Evolutionary conservation across 2,888 invertebrate genomes (phyloP).

Genomic region (Labia minor): DNA sequence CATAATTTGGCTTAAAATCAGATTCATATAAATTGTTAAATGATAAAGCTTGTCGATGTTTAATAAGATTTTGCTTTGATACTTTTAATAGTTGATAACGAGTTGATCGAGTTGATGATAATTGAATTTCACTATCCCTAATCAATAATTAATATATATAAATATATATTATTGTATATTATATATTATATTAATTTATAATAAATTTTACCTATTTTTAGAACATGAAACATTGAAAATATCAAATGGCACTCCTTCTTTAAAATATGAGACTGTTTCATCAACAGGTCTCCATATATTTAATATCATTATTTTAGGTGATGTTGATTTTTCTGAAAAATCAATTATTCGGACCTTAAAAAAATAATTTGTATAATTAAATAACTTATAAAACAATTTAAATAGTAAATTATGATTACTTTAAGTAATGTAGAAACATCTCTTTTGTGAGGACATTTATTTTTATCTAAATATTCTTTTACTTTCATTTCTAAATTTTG

Average conservation of each 20-base stretch:
- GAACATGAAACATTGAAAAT: conserved; percentile 48
- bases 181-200: too few relatives aligned
- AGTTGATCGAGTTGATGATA: conserved; percentile 47
- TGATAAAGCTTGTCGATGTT: conserved; percentile 33
- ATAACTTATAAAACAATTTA: conserved; percentile 21
- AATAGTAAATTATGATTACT: conserved; percentile 13
- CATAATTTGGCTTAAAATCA: conserved; percentile 41
- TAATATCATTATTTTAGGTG: conserved; percentile 37
- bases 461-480: conserved; percentile 32
- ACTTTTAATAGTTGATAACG: conserved; percentile 36
- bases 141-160: too few relatives aligned
- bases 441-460: conserved; percentile 8
- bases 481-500: conserved; percentile 31
- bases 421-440: conserved; percentile 20
- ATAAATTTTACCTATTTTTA: conserved; percentile 36
- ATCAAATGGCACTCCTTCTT: conserved; percentile 42
- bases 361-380: neutral
- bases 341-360: neutral
- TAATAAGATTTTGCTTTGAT: conserved; percentile 27
- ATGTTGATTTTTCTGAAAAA: conserved; percentile 19
- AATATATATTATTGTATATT: too few relatives aligned
- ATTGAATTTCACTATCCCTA: conserved; percentile 44
- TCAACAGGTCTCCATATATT: conserved; percentile 63
- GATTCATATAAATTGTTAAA: conserved; percentile 43
- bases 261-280: conserved; percentile 44